Evolutionary conservation across 1,140 invertebrate genomes (phyloP).

Genomic region (Dysdera silvatica): DNA sequence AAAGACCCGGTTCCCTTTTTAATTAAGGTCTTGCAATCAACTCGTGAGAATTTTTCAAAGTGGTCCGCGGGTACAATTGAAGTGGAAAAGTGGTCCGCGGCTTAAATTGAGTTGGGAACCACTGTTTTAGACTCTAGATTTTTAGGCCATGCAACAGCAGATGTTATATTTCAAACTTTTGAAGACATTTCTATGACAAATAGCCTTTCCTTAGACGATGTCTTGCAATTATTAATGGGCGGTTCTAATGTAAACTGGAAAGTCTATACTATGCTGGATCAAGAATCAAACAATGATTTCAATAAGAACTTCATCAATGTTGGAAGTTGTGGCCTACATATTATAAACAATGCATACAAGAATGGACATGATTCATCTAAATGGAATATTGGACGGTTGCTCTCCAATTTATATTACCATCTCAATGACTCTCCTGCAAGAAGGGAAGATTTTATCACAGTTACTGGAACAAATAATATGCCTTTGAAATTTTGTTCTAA

Average conservation of each 20-base stretch:
- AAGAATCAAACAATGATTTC: neutral
- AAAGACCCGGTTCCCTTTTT: too few relatives aligned
- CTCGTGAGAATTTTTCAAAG: too few relatives aligned
- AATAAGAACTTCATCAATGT: neutral
- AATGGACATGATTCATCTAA: neutral
- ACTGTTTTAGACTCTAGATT: neutral
- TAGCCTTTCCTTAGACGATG: neutral
- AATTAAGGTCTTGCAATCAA: too few relatives aligned
- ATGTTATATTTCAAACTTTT: neutral
- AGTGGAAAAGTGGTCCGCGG: too few relatives aligned
- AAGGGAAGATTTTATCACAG: neutral
- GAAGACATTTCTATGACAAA: neutral
- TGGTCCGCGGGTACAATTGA: too few relatives aligned
- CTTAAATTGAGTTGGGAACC: too few relatives aligned
- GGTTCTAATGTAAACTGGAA: neutral
- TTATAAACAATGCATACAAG: neutral
- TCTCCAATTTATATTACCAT: neutral
- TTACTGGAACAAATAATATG: neutral
- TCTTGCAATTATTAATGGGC: neutral
- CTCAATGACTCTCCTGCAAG: neutral
- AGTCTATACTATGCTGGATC: neutral
- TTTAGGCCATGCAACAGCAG: neutral
- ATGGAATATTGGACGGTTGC: neutral
- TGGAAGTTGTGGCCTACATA: constrained; percentile 1
- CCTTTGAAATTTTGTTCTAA: neutral